These are phyloP conservation scores for Acanthosoma haemorrhoidale DNA, from an alignment of 2,888 invertebrate species.

Conservation along the genomic window DNA sequence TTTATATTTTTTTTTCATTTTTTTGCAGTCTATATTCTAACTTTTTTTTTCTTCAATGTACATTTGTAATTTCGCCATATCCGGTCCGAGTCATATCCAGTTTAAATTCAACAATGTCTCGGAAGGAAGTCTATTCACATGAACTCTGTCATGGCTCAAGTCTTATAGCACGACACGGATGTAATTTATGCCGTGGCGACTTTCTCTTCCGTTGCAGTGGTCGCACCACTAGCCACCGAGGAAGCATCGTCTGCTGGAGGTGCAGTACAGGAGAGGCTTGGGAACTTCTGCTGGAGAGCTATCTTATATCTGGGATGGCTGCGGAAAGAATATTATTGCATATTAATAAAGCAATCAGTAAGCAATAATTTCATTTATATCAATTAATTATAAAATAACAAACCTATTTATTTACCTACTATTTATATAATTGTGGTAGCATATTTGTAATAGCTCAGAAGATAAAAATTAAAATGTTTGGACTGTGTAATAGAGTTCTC, in stretches of 20 bases:
- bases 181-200: conserved; percentile 13
- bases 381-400: too few species aligned
- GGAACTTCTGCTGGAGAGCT: conserved; percentile 70
- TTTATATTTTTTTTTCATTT: background rate
- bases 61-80: background rate
- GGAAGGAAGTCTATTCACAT: conserved; percentile 7
- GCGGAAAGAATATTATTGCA: conserved; percentile 43
- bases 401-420: too few species aligned
- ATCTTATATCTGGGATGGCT: conserved; percentile 76
- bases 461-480: too few species aligned
- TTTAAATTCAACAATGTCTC: background rate
- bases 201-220: conserved; percentile 60
- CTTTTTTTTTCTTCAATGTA: background rate
- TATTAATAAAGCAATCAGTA: too few species aligned
- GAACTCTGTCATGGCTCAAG: background rate
- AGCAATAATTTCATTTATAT: too few species aligned
- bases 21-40: conserved; percentile 3
- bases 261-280: conserved; percentile 63
- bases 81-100: background rate
- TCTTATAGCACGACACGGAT: background rate
- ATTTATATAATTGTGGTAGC: too few species aligned
- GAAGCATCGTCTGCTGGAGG: conserved; percentile 52
- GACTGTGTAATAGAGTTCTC: too few species aligned
- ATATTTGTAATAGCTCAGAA: too few species aligned
- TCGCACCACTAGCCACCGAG: conserved; percentile 63